Conservation (phyloP, 1,140 invertebrate species). For the Sminthurides bifidus region DNA sequence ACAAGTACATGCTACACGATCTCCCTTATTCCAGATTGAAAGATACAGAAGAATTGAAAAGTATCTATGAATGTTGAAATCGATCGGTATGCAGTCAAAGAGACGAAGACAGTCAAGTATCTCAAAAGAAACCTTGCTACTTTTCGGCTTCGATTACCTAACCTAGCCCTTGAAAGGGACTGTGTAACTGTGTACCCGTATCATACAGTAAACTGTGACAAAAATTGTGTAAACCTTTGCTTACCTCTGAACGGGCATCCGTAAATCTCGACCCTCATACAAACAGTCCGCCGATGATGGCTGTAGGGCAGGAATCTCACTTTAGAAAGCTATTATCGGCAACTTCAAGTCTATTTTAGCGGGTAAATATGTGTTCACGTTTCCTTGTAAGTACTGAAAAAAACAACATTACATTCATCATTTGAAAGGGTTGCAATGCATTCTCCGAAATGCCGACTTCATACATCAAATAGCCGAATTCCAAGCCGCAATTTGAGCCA, state of each 20-base stretch:
- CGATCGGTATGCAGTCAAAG: background rate
- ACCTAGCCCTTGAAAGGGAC: too few relatives aligned
- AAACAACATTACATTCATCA: conserved; percentile 1
- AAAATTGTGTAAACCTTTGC: background rate
- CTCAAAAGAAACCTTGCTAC: background rate
- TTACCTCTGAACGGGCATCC: conserved; percentile 57
- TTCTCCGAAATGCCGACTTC: background rate
- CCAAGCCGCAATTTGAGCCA: background rate
- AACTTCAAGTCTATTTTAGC: conserved; percentile 45
- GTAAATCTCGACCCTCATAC: conserved; percentile 65
- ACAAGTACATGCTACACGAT: too few relatives aligned
- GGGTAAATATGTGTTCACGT: conserved; percentile 42
- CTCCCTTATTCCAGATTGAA: too few relatives aligned
- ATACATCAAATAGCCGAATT: background rate
- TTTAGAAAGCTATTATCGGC: conserved; percentile 57
- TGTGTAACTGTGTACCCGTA: background rate
- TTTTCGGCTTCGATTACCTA: too few relatives aligned
- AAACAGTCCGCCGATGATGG: conserved; percentile 57
- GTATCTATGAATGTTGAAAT: conserved; percentile 1
- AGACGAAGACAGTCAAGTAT: background rate
- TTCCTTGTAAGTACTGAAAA: conserved; percentile 41
- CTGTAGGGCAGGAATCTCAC: conserved; percentile 63
- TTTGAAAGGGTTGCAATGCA: too few relatives aligned
- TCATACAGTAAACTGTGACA: background rate
- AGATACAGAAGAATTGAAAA: too few relatives aligned